Percentiles rank a stretch among this genome's conserved stretches.
Conservation (phyloP, 30 jellyfish, hydroid and myxozoan species). For the Phacellophora camtschatica region DNA sequence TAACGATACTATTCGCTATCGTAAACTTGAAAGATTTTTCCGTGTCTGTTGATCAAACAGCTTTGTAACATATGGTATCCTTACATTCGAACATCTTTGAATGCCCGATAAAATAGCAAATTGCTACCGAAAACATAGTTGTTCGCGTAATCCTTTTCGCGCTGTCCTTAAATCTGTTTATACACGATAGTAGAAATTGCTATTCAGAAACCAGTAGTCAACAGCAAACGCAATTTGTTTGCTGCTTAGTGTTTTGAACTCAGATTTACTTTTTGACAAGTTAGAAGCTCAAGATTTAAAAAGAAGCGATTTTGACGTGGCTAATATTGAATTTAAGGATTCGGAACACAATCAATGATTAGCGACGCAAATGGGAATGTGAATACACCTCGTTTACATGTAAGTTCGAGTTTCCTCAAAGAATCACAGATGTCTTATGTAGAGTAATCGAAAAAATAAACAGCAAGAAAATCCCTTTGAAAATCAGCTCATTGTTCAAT, state of each 20-base stretch:
- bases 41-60: too few species aligned
- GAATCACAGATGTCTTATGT: neutral
- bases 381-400: conserved; percentile 41
- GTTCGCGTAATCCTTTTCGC: too few species aligned
- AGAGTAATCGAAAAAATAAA: conserved; percentile 20
- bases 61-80: too few species aligned
- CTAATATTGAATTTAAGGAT: conserved; percentile 21
- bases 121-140: neutral
- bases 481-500: neutral
- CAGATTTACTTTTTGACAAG: conserved; percentile 58
- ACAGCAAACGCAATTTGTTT: conserved; percentile 37
- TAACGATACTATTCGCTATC: too few species aligned
- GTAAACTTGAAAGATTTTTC: too few species aligned
- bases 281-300: conserved; percentile 27
- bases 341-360: conserved; percentile 15
- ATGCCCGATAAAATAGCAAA: neutral
- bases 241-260: conserved; percentile 16
- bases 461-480: neutral
- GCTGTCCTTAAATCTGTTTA: conserved; percentile 27
- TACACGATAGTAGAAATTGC: conserved; percentile 27
- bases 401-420: conserved; percentile 24
- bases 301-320: neutral
- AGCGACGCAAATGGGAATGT: conserved; percentile 18
- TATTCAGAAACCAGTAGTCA: neutral
- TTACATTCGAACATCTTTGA: neutral